Evolutionary conservation across 2,797 vertebrate species (phyloP).

Genomic region (Sebastes baramenuke): DNA sequence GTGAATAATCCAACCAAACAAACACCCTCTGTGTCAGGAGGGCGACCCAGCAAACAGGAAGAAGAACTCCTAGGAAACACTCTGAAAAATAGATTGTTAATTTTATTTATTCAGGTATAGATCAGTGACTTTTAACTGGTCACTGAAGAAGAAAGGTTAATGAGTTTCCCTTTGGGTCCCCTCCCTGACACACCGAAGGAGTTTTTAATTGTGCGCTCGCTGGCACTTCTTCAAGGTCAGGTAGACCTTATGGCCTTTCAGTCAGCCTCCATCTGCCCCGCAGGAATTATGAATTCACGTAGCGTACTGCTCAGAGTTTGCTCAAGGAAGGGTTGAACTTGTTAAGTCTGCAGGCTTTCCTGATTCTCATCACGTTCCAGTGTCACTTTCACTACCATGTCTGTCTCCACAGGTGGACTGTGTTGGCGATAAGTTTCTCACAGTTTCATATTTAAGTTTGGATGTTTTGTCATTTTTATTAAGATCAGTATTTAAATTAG

Average conservation of each 20-base stretch:
- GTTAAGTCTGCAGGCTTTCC: slow-evolving; percentile 13
- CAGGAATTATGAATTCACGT: slow-evolving; percentile 44
- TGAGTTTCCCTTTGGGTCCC: slow-evolving; percentile 47
- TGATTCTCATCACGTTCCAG: slow-evolving; percentile 18
- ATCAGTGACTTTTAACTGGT: slow-evolving; percentile 18
- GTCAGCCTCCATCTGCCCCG: slow-evolving; percentile 63
- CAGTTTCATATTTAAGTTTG: neutral
- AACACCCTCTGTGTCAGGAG: neutral
- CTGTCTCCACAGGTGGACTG: slow-evolving; percentile 4
- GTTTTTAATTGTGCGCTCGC: slow-evolving; percentile 52
- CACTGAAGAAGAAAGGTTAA: slow-evolving; percentile 46
- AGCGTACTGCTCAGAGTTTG: slow-evolving; percentile 12
- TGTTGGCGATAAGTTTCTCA: neutral
- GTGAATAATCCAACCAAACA: neutral
- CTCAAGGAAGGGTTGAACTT: slow-evolving; percentile 16
- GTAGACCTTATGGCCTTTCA: slow-evolving; percentile 64
- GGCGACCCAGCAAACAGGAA: neutral
- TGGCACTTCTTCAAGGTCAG: slow-evolving; percentile 66
- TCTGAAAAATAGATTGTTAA: neutral
- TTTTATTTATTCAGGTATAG: neutral
- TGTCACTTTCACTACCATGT: slow-evolving; percentile 23
- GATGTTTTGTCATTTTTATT: neutral
- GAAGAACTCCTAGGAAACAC: neutral
- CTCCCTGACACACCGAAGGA: slow-evolving; percentile 33
- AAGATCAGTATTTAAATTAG: neutral